Conservation (phyloP, 2,888 invertebrate species). For the Zhuqinia jingwanae region DNA sequence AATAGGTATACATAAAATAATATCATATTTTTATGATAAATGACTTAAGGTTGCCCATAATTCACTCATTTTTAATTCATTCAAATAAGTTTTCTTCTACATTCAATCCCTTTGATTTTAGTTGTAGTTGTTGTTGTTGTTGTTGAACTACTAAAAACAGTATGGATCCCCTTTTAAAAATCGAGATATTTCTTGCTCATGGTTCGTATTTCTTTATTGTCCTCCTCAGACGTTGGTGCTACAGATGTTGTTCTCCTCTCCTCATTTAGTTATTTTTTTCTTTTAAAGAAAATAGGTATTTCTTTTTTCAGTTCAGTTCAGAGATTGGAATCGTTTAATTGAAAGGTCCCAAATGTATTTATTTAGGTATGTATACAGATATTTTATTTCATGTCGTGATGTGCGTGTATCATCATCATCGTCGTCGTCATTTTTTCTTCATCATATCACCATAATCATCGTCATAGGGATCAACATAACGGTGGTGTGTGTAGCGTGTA, state of each 20-base stretch:
- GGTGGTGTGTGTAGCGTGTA: neutral
- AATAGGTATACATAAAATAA: too few relatives aligned
- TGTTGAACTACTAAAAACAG: neutral
- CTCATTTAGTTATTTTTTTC: constrained; percentile 3
- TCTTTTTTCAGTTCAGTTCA: neutral
- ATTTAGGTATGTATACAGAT: constrained; percentile 12
- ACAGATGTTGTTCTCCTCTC: neutral
- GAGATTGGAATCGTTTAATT: constrained; percentile 34
- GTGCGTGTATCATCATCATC: constrained; percentile 44
- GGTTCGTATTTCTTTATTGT: neutral
- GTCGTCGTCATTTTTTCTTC: neutral
- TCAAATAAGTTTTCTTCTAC: neutral
- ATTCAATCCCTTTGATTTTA: constrained; percentile 48
- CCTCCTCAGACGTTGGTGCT: neutral
- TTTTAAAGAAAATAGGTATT: neutral
- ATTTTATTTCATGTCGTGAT: constrained; percentile 48
- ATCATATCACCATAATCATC: neutral
- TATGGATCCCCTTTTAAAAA: too few relatives aligned
- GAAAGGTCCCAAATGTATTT: constrained; percentile 2
- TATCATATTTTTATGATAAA: constrained; percentile 31
- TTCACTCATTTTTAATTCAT: constrained; percentile 36
- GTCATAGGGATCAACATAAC: neutral
- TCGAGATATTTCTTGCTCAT: constrained; percentile 11
- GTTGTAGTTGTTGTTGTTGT: too few relatives aligned
- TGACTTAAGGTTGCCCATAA: constrained; percentile 58